Evolutionary conservation across 1,140 invertebrate genomes (phyloP).

Genomic region (Calosoma granatense): DNA sequence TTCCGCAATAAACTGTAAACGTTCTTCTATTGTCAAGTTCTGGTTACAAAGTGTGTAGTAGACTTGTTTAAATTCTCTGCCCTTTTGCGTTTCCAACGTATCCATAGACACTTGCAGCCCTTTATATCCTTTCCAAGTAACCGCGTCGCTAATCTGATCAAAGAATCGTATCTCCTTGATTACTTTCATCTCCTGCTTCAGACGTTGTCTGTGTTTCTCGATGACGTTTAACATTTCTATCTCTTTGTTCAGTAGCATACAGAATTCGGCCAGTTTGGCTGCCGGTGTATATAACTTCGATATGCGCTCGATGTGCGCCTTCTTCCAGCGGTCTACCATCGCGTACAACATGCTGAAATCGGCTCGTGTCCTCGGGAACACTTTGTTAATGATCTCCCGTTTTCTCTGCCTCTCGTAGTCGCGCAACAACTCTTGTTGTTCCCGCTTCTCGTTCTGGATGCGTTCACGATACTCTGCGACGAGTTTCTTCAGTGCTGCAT

Average conservation of each 20-base stretch:
- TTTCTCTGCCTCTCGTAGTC: conserved; percentile 39
- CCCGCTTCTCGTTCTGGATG: conserved; percentile 37
- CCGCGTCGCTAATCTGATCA: conserved; percentile 47
- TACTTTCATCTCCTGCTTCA: conserved; percentile 41
- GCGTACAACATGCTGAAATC: conserved; percentile 54
- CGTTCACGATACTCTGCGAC: conserved; percentile 38
- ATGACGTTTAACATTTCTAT: conserved; percentile 49
- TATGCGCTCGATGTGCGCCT: conserved; percentile 45
- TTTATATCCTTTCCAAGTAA: conserved; percentile 48
- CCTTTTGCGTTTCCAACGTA: conserved; percentile 53
- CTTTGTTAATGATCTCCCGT: conserved; percentile 44
- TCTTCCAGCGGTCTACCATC: conserved; percentile 52
- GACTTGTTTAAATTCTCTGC: conserved; percentile 45
- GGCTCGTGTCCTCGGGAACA: conserved; percentile 44
- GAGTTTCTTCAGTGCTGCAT: conserved; percentile 27
- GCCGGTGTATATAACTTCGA: conserved; percentile 43
- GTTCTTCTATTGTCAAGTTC: conserved; percentile 37
- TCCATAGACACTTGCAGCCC: conserved; percentile 49
- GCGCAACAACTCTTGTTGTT: conserved; percentile 36
- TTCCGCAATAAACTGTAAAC: conserved; percentile 45
- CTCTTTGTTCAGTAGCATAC: conserved; percentile 49
- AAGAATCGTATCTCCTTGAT: conserved; percentile 47
- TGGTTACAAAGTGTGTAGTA: conserved; percentile 43
- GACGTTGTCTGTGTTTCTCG: conserved; percentile 43
- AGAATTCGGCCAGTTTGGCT: conserved; percentile 48